Conservation (phyloP, 2,113 vertebrate species). For the Puntigrus tetrazona region DNA sequence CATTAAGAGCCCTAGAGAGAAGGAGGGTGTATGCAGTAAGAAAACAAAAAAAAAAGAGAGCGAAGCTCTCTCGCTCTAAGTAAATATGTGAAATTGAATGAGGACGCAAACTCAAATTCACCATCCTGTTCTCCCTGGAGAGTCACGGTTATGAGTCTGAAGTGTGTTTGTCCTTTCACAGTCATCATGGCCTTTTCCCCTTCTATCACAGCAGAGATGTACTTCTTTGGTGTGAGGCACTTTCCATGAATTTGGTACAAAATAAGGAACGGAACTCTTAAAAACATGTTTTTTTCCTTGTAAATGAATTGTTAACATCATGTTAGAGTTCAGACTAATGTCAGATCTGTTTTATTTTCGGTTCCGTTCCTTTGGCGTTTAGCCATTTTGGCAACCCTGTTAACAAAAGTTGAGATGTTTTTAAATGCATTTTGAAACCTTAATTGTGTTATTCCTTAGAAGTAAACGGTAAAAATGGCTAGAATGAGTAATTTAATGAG, state of each 20-base stretch:
- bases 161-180: constrained; percentile 39
- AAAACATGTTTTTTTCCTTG: background rate
- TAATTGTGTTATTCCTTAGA: background rate
- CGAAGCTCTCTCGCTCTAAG: constrained; percentile 41
- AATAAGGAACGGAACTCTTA: background rate
- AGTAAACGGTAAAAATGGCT: background rate
- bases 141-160: background rate
- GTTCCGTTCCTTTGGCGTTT: background rate
- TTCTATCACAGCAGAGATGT: background rate
- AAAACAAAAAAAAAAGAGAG: constrained; percentile 1
- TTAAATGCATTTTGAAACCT: background rate
- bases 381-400: background rate
- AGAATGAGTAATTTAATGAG: background rate
- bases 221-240: background rate
- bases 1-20: constrained; percentile 36
- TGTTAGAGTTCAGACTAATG: background rate
- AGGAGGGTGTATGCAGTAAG: background rate
- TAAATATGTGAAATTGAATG: constrained; percentile 47
- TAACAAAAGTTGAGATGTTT: background rate
- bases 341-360: background rate
- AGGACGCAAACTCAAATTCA: constrained; percentile 37
- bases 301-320: background rate
- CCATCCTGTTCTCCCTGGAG: constrained; percentile 27
- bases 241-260: background rate
- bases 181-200: constrained; percentile 19